These are phyloP conservation scores for Protobothrops flavoviridis DNA, from an alignment of 2,113 vertebrate genomes.

Conservation along the genomic window DNA sequence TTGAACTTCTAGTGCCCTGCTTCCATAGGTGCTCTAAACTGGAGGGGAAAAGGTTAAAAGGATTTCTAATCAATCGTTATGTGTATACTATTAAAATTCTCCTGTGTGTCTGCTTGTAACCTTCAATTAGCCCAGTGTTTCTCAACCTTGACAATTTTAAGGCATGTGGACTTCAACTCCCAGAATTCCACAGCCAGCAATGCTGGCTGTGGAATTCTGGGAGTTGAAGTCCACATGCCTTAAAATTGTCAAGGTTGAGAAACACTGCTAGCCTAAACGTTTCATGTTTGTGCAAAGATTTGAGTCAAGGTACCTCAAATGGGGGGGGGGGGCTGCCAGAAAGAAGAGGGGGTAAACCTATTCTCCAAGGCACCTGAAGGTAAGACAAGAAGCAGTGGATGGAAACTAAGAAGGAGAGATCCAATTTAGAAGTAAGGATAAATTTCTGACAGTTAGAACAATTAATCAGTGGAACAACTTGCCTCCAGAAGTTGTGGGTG, in stretches of 20 bases:
- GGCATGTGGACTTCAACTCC: no score
- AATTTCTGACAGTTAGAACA: neutral
- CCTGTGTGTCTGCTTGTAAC: neutral
- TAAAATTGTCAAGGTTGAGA: no score
- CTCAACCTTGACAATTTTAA: no score
- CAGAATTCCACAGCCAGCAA: no score
- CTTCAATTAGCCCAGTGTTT: neutral
- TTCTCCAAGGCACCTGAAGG: neutral
- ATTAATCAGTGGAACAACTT: neutral
- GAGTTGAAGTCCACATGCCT: no score
- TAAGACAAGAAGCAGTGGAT: neutral
- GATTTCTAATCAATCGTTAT: slow-evolving; percentile 49
- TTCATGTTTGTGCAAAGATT: neutral
- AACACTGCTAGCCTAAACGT: neutral
- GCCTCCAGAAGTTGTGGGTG: neutral
- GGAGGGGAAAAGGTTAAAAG: slow-evolving; percentile 63
- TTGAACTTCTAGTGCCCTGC: neutral
- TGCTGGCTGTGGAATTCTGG: no score
- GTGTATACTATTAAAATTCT: neutral
- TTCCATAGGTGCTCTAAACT: slow-evolving; percentile 36
- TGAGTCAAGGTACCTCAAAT: neutral
- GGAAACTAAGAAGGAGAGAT: neutral
- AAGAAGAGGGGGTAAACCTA: neutral
- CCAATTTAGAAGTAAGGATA: neutral
- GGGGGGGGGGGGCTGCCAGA: neutral